A percentile compares a stretch with the other conserved stretches of the same genome.
These are phyloP conservation scores for Agelaius tricolor DNA, from an alignment of 2,113 vertebrate genomes.

Conservation along the genomic window DNA sequence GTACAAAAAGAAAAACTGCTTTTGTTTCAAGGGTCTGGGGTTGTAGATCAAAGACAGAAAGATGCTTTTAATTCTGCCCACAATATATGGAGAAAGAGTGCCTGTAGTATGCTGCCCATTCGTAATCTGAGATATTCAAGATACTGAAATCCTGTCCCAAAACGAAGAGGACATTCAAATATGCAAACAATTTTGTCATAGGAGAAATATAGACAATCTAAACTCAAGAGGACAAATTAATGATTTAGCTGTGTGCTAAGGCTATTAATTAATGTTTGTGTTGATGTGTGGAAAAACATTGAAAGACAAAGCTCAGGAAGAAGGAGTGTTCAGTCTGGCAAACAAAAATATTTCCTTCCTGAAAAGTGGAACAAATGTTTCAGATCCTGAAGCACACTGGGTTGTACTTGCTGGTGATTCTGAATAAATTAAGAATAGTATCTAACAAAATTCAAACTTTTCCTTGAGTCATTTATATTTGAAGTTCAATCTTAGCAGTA, in stretches of 20 bases:
- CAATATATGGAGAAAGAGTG: neutral
- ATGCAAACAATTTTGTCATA: neutral
- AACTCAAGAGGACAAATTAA: neutral
- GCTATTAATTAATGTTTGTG: neutral
- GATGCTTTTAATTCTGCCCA: neutral
- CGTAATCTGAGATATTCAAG: neutral
- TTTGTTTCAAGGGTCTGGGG: neutral
- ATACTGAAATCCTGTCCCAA: neutral
- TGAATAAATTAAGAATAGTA: neutral
- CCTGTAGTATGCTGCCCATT: neutral
- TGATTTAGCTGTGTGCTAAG: neutral
- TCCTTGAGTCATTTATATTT: neutral
- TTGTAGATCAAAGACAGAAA: neutral
- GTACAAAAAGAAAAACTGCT: neutral
- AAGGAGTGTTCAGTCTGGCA: neutral
- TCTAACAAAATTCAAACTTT: neutral
- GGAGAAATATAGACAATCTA: neutral
- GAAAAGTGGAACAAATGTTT: neutral
- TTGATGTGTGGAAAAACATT: neutral
- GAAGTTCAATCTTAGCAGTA: neutral
- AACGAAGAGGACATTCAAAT: neutral
- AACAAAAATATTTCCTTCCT: neutral
- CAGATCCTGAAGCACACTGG: neutral
- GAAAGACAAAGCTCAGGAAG: neutral
- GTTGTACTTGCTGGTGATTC: neutral